Percentiles rank a stretch among this genome's conserved stretches.
phyloP scores from a whole-genome alignment of 2,888 invertebrate genomes.

The Agrilus biguttatus region DNA sequence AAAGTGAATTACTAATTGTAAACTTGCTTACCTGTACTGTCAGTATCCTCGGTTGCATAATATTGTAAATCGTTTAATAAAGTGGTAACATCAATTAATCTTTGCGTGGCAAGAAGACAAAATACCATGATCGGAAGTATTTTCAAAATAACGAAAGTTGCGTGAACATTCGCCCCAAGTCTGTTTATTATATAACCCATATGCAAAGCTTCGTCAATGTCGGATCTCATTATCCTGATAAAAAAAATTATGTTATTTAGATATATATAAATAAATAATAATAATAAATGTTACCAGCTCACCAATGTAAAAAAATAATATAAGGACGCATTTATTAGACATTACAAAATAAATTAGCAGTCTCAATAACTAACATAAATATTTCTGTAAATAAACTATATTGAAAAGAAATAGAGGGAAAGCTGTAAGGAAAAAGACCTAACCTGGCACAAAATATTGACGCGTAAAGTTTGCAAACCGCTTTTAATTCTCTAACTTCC shows the following conservation, averaged over 20 bases:
- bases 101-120: slow-evolving; percentile 23
- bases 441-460: slow-evolving; percentile 31
- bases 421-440: too few species aligned
- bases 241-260: not conserved
- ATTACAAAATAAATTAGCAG: too few species aligned
- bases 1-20: not conserved
- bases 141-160: slow-evolving; percentile 19
- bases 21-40: slow-evolving; percentile 15
- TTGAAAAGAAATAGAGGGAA: too few species aligned
- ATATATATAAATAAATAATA: not conserved
- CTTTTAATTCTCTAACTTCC: slow-evolving; percentile 32
- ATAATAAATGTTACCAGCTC: too few species aligned
- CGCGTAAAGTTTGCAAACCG: slow-evolving; percentile 30
- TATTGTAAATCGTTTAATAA: slow-evolving; percentile 29
- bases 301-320: too few species aligned
- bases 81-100: slow-evolving; percentile 28
- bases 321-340: too few species aligned
- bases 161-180: slow-evolving; percentile 25
- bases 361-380: too few species aligned
- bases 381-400: too few species aligned
- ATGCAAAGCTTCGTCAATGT: slow-evolving; percentile 23
- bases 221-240: slow-evolving; percentile 21
- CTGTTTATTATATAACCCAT: slow-evolving; percentile 29
- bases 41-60: slow-evolving; percentile 17
- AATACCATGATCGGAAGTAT: slow-evolving; percentile 28